A percentile compares a stretch with the other conserved stretches of the same genome.
Conservation (phyloP, 2,113 vertebrate species). For the Loxodonta africana region DNA sequence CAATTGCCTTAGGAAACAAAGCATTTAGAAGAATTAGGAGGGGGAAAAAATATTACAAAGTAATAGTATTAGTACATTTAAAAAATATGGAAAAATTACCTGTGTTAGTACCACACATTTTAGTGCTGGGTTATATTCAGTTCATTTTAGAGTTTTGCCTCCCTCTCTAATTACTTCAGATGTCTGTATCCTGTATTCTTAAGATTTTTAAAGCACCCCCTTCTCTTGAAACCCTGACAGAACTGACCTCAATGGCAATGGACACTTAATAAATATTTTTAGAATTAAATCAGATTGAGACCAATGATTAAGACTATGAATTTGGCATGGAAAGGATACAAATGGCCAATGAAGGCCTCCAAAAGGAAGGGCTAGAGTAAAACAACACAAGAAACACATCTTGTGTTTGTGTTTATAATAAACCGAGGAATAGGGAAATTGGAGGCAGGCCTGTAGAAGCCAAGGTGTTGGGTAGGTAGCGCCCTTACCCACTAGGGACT, state of each 20-base stretch:
- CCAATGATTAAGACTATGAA: too few species aligned
- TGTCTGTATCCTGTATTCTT: not conserved
- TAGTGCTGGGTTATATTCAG: not conserved
- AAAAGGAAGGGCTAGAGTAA: not conserved
- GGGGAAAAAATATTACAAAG: not conserved
- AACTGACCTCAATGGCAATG: not conserved
- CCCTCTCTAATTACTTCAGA: not conserved
- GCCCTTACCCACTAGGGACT: not conserved
- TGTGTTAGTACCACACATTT: not conserved
- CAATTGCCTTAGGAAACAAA: not conserved
- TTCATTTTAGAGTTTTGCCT: not conserved
- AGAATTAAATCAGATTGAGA: not conserved
- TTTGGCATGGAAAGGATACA: not conserved
- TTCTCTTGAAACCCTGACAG: not conserved
- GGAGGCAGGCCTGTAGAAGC: not conserved
- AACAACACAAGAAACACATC: not conserved
- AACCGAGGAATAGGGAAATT: not conserved
- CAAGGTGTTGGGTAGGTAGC: not conserved
- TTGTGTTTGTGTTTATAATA: constrained; percentile 1
- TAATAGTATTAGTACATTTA: not conserved
- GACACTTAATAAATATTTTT: not conserved
- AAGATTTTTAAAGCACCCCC: not conserved
- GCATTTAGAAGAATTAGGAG: not conserved
- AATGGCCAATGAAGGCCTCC: not conserved
- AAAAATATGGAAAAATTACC: not conserved